These are phyloP conservation scores for Nymphalis io DNA, from an alignment of 1,140 invertebrate species.

Conservation along the genomic window DNA sequence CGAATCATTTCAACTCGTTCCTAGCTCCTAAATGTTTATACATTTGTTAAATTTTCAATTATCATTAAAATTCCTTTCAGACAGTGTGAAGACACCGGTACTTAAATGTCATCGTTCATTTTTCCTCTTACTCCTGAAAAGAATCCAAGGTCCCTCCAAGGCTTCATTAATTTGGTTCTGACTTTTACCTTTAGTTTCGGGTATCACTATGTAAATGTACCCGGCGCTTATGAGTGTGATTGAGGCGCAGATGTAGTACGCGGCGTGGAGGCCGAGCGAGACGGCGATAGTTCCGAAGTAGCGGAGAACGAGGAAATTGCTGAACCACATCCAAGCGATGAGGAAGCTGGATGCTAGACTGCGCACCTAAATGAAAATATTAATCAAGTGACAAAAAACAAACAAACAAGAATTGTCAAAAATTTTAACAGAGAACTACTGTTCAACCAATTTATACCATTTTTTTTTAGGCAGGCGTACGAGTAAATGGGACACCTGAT, in stretches of 20 bases:
- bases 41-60: slow-evolving; percentile 1
- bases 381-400: background rate
- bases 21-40: background rate
- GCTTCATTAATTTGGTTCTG: slow-evolving; percentile 60
- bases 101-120: slow-evolving; percentile 61
- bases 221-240: slow-evolving; percentile 61
- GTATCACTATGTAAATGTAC: slow-evolving; percentile 58
- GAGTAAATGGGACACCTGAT: no score
- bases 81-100: slow-evolving; percentile 28
- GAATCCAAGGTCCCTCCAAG: slow-evolving; percentile 53
- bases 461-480: no score
- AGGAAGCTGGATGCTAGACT: slow-evolving; percentile 70
- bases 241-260: slow-evolving; percentile 66
- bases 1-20: background rate
- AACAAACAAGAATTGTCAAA: no score
- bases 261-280: slow-evolving; percentile 64
- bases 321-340: slow-evolving; percentile 74
- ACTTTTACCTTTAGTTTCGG: slow-evolving; percentile 68
- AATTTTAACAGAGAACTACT: no score
- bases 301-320: slow-evolving; percentile 66
- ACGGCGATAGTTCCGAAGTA: slow-evolving; percentile 67
- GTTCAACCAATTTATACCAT: no score
- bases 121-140: slow-evolving; percentile 48
- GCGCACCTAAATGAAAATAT: slow-evolving; percentile 50
- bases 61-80: slow-evolving; percentile 24